Evolutionary conservation across 1,140 invertebrate genomes (phyloP), one percentile per base, ranked within the genome.

Genomic region (Pogonognathellus flavescens): DNA sequence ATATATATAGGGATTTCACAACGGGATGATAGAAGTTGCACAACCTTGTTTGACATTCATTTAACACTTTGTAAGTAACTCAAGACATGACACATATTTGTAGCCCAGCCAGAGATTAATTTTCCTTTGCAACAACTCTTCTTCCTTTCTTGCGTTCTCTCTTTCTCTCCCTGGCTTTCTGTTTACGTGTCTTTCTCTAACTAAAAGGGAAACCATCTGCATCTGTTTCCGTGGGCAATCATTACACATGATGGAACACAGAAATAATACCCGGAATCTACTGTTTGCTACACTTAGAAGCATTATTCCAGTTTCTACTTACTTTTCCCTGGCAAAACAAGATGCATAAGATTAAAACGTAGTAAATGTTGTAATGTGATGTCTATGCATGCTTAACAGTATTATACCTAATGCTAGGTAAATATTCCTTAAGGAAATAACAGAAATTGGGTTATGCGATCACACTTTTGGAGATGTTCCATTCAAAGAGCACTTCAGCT

Each of bases 11-110:
- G 31, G 70, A 76, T 76, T 76, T 76, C 41, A n/a, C 70, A 76
- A 76, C 70, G 18, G 49, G 70, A 76, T 18, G 70, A 50, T 31
- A 76, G 31, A 3, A 41, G 70, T 50, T 50, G 25, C 70, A 76
- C 70, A 76, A 76, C 70, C 70, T 76, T 76, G 70, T 76, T 76
- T 76, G 70, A 76, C 70, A 76, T 76, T 76, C 70, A 76, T 76
- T 76, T 76, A 76, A 76, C 70, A 76, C 70, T 76, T 76, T 76
- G 70, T 76, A 76, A 76, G 22, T 76, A 50, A 57, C 53, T 14
- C 16, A 50, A 76, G 31, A 76, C 70, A 76, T 76, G 22, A 50
- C 70, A 76, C 70, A 76, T 31, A 76, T 76, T 76, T 76, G 14
- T 31, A 76, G 31, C 70, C 9, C 70, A 76, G 31, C 70, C n/a